Evolutionary conservation across 2,797 vertebrate species (phyloP), one percentile per base, ranked within the genome.

Genomic region (Psittacula echo): DNA sequence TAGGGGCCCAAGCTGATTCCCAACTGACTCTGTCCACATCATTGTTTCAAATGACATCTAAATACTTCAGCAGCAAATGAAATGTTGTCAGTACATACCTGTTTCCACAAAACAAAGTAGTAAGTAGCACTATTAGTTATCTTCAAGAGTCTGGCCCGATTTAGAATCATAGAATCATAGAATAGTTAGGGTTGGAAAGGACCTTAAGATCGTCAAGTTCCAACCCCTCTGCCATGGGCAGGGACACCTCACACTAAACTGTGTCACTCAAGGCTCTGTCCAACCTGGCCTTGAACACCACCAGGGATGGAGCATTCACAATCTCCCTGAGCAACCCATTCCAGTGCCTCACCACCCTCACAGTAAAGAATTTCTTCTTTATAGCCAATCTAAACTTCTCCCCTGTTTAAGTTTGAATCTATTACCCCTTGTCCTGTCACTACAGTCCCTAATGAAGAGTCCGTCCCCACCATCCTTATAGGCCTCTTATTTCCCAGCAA

Each of bases 31-130:
- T 53, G 47, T 32, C 2, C 4, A 5, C 6, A 32, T 5, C 5
- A 0, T 14, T 4, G 10, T 53, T 92, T 71, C 44, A 61, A 64
- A 74, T 6, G 16, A 7, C 41, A 34, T 29, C 5, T 12, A 62
- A 87, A 68, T 61, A 50, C 24, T 82, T 75, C 66, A 39, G 37
- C 54, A 44, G 37, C 22, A 75, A 56, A 66, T 44, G 30, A 66
- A 70, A 44, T 16, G 1, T 0, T 50, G 60, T 79, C 2, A 0
- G n/a, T 41, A 24, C 0, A 12, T 58, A 9, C 39, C 68, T 70
- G 34, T 65, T 84, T 86, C 82, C 90, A 64, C 39, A 32, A 81
- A 66, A 30, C 7, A 4, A 78, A 26, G n/a, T 5, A 20, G 32
- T 68, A 78, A 89, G 89, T 84, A 89, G 65, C 15, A 4, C 54